Evolutionary conservation across 2,797 vertebrate genomes (phyloP).

Genomic region (Sebastes trivittatus): DNA sequence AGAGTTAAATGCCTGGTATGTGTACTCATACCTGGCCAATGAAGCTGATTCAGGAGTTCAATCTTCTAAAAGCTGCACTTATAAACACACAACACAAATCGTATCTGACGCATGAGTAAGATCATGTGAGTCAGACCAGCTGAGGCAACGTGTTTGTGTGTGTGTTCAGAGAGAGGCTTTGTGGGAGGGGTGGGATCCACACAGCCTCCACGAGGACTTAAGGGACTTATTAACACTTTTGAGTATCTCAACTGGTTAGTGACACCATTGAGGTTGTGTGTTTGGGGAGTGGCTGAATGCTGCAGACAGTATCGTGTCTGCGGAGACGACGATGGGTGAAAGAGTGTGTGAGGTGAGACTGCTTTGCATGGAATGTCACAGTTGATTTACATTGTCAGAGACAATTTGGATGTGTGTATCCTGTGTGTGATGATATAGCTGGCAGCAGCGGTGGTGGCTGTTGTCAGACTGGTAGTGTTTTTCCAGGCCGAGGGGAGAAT

Average conservation of each 20-base stretch:
- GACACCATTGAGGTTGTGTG: not conserved
- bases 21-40: not conserved
- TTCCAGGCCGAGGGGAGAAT: constrained; percentile 54
- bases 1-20: not conserved
- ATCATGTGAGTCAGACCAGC: constrained; percentile 64
- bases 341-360: constrained; percentile 24
- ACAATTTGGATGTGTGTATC: constrained; percentile 28
- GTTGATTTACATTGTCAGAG: constrained; percentile 56
- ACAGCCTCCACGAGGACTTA: not conserved
- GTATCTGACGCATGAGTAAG: constrained; percentile 38
- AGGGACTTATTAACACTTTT: constrained; percentile 28
- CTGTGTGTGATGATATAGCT: not conserved
- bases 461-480: constrained; percentile 56
- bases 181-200: constrained; percentile 8
- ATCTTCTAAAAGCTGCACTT: constrained; percentile 8
- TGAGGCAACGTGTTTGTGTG: constrained; percentile 17
- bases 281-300: not conserved
- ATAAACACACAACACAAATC: constrained; percentile 37
- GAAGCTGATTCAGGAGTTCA: not conserved
- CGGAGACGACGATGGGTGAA: not conserved
- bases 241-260: constrained; percentile 14
- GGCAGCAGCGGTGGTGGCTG: constrained; percentile 8
- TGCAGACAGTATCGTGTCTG: constrained; percentile 6
- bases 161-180: not conserved
- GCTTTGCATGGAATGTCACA: constrained; percentile 49